Base-by-base conservation (phyloP, 2,888 invertebrate species). In the Ennomos erosarius region DNA sequence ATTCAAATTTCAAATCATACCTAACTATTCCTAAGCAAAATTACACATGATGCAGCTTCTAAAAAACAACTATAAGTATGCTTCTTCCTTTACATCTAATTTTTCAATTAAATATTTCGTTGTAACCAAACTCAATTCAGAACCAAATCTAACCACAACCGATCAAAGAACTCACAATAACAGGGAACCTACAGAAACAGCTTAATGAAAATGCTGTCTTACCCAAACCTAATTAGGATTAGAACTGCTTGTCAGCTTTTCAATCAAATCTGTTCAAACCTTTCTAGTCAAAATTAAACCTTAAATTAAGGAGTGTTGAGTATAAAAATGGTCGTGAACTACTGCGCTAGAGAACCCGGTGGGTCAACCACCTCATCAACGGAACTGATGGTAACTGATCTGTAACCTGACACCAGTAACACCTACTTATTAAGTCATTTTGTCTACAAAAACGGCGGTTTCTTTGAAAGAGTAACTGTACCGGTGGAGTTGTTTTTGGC, bases 291-390 rank as follows among this genome's bases (percentile, higher is more conserved):
- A 12, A 39, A 49, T 40, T 9, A 10, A 12, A 8, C 39, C 49
- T 49, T 39, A 49, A 11, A 1, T 2, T 16, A 26, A 26, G 9
- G 45, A 1, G 8, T 0, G 26, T 48, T n/a, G 26, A 9, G 38
- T 10, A 9, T 9, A 38, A 38, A 26, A 38, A 2, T 11, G 26
- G n/a, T 10, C 9, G 10, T 9, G 12, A 0, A 1, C 9, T 26
- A 8, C 2, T 26, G 2, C 9, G 9, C 26, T 33, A 33, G 9
- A 33, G 39, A 49, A 34, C 9, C 33, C 9, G 10, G 37, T 8
- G 34, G 40, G 64, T 53, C 64, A 64, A 59, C 62, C 61, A 64
- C 64, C 64, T 64, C 56, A 59, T 61, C 56, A 42, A 48, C 47
- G 26, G 36, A 48, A 48, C 50, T 46, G 48, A 58, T 47, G 59